Evolutionary conservation across 2,113 vertebrate genomes (phyloP), one percentile per base, ranked within the genome.

Genomic region (Haemorhous mexicanus): DNA sequence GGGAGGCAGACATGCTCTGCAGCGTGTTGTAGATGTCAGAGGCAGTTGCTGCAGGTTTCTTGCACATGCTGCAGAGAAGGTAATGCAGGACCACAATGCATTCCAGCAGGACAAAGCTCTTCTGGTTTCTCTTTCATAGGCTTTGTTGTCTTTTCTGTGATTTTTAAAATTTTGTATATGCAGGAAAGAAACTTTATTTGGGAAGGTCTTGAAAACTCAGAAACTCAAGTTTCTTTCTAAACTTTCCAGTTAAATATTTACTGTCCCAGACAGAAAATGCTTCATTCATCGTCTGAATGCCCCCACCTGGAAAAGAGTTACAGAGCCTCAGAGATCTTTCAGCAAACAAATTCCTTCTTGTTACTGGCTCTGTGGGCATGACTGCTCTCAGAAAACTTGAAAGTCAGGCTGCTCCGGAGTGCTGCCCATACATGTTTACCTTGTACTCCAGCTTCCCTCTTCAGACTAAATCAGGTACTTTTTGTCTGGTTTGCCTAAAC

Each of bases 281-380:
- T 96, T 97, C 50, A 86, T 91, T 72, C 96, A 79, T 87, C 77
- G 46, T 89, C 91, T 95, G 88, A 89, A 95, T 96, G 92, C 68
- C 88, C 94, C 93, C 90, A 97, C 95, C 97, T 97, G 87, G 76
- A 94, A 97, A 94, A 97, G 94, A 95, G 97, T 94, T 96, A 97
- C 89, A 93, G 95, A 98, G 93, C 91, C 91, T 91, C 95, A 85
- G 87, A 98, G 93, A 97, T 97, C 97, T 96, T 96, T 98, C 95
- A 97, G 84, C 97, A 97, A 97, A 97, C 97, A 97, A 97, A 98
- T 97, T 96, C 97, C 79, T 97, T 87, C 96, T 97, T 96, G 86
- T 96, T 97, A 95, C 87, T 5, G 43, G 95, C 89, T 94, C 96
- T 1, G 7, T 59, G 73, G 94, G 94, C 91, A 94, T 78, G 93